Base-by-base conservation (phyloP, 2,888 invertebrate species). In the Orgyia antiqua region DNA sequence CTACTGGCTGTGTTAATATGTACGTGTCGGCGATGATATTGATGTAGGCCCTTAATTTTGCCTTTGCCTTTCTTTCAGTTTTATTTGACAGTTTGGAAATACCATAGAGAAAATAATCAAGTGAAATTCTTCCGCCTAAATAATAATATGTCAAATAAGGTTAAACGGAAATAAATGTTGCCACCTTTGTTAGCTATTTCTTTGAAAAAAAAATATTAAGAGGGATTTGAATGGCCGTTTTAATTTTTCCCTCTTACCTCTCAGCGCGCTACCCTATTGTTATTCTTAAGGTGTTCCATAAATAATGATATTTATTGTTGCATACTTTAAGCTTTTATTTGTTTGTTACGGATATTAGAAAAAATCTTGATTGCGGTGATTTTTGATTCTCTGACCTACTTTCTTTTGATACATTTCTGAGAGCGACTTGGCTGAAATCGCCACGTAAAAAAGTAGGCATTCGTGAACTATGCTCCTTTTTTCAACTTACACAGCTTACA, bases 101-200 rank as follows among this genome's bases (percentile, higher is more conserved):
- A 23, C 27, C 43, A 35, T 27, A 27, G 34, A 26, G 28, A 45
- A 36, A 39, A 29, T 44, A 44, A 44, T 15, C 39, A 48, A 39
- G 31, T 11, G 24, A 29, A 24, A 39, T 43, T 35, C 26, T 7
- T 9, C 23, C 23, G n/a, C n/a, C n/a, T n/a, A n/a, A n/a, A n/a
- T n/a, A n/a, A n/a, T n/a, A 51, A 45, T 36, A 36, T 42, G 42
- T 45, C 45, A 45, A 48, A 48, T 33, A 39, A 45, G 34, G 38
- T 36, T 48, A 37, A 32, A 34, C 24, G 37, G 27, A 40, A 49
- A 39, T 47, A 39, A 35, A 44, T 38, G 49, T 36, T 31, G 26
- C 8, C 33, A 10, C 27, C 21, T 41, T 44, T 37, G 37, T 39
- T 15, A 8, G 12, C n/a, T 25, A 9, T 31, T 27, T 29, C 32